Evolutionary conservation across 2,113 vertebrate species (phyloP).

Genomic region (Lanius collurio): DNA sequence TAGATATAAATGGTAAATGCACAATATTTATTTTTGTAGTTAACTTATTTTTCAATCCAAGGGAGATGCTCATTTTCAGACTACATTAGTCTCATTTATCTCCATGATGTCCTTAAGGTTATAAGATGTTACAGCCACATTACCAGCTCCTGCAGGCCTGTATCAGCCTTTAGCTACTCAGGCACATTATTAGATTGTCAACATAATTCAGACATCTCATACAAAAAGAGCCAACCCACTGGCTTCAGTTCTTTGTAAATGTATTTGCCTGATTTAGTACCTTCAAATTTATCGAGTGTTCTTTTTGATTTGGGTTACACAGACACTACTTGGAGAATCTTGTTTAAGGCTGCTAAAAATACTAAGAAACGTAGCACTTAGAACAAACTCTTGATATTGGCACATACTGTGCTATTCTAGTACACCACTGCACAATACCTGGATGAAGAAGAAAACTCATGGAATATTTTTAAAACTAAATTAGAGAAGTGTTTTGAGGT

Average conservation of each 20-base stretch:
- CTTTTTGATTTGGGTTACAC: not conserved
- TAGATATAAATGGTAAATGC: not conserved
- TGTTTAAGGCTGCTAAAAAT: not conserved
- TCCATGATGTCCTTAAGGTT: constrained; percentile 73
- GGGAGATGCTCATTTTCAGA: constrained; percentile 65
- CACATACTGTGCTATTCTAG: not conserved
- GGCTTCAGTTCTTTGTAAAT: constrained; percentile 53
- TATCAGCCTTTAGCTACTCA: constrained; percentile 69
- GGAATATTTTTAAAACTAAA: not conserved
- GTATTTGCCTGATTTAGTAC: constrained; percentile 59
- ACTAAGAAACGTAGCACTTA: not conserved
- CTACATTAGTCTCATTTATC: constrained; percentile 75
- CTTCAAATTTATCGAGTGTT: constrained; percentile 20
- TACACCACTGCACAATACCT: not conserved
- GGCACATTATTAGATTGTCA: constrained; percentile 74
- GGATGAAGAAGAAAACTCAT: not conserved
- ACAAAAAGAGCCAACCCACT: constrained; percentile 53
- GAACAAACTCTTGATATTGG: not conserved
- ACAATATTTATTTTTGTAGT: constrained; percentile 62
- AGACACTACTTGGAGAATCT: not conserved
- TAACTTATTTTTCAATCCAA: constrained; percentile 66
- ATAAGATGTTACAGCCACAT: constrained; percentile 66
- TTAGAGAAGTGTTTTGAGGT: not conserved
- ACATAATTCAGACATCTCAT: constrained; percentile 74
- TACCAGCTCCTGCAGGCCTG: constrained; percentile 66